Evolutionary conservation across 1,140 invertebrate species (phyloP).

Genomic region (Apis florea): DNA sequence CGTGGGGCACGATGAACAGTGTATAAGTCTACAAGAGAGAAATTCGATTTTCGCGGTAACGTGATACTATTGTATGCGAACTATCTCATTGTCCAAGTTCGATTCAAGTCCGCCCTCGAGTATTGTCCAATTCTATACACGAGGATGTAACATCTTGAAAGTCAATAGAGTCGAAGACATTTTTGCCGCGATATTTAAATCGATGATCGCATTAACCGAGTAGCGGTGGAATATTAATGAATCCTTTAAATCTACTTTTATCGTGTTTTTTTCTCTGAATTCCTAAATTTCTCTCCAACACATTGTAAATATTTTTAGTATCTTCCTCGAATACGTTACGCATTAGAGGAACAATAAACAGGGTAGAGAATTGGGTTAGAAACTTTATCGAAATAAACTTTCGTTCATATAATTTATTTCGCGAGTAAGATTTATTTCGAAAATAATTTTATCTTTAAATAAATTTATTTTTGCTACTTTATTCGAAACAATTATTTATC

Average conservation of each 20-base stretch:
- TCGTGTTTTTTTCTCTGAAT: neutral
- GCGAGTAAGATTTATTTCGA: no score
- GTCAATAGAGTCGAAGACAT: neutral
- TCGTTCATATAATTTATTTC: no score
- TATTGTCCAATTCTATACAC: constrained; percentile 19
- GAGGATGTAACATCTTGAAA: neutral
- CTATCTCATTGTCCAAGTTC: constrained; percentile 31
- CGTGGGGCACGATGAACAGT: neutral
- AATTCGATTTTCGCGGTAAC: constrained; percentile 36
- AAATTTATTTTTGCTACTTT: no score
- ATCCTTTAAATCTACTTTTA: neutral
- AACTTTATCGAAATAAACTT: no score
- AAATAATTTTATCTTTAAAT: no score
- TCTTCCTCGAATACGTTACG: neutral
- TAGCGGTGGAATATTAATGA: neutral
- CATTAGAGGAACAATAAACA: neutral
- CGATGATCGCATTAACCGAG: neutral
- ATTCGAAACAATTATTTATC: no score
- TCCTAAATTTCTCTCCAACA: neutral
- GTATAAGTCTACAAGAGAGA: neutral
- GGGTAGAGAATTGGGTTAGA: neutral
- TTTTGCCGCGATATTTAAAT: neutral
- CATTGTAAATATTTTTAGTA: neutral
- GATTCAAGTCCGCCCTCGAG: neutral
- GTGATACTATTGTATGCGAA: constrained; percentile 17